Base-by-base conservation (phyloP, 2,888 invertebrate species). In the Ligdia adustata region DNA sequence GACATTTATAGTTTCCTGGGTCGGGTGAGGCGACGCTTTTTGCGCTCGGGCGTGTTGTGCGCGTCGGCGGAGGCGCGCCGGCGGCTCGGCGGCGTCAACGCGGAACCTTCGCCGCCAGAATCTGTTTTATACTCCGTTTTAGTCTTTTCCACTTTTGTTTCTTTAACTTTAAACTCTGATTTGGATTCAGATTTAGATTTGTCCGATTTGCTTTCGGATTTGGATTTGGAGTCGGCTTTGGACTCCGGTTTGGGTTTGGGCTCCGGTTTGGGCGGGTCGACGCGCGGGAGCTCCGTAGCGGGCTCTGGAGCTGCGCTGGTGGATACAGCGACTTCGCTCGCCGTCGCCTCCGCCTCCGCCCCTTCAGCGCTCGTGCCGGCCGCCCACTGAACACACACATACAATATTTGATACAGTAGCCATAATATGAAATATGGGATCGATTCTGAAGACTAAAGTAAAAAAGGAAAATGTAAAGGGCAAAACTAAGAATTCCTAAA, bases 21-120 rank as follows among this genome's bases (percentile, higher is more conserved):
- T 39, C 90, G 77, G 9, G 88, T 88, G 59, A 90, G 80, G 43
- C 91, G 85, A 12, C 91, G 82, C 65, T 88, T 88, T 75, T 90
- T 90, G 58, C 88, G 82, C 40, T 89, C 90, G 29, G 89, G 90
- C 18, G 90, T 84, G 56, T 59, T 60, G 44, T 57, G 56, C 42
- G 74, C 67, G 67, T 82, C 81, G 34, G 79, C 78, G 3, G 88
- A 82, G 32, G 84, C 84, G 41, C 88, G 77, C 52, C 88, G 86
- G 6, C 87, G 77, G 14, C 78, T 55, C 9, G 82, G 77, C 53
- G 87, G 80, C 9, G 79, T 77, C 31, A 58, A 55, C 24, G 50
- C 41, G 12, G 52, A 40, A 13, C 66, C 54, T 39, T 71, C 66
- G 22, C 59, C 43, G 24, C 69, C 65, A 12, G 64, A 66, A 29